Evolutionary conservation across 2,797 vertebrate genomes (phyloP).

Genomic region (Peromyscus eremicus): DNA sequence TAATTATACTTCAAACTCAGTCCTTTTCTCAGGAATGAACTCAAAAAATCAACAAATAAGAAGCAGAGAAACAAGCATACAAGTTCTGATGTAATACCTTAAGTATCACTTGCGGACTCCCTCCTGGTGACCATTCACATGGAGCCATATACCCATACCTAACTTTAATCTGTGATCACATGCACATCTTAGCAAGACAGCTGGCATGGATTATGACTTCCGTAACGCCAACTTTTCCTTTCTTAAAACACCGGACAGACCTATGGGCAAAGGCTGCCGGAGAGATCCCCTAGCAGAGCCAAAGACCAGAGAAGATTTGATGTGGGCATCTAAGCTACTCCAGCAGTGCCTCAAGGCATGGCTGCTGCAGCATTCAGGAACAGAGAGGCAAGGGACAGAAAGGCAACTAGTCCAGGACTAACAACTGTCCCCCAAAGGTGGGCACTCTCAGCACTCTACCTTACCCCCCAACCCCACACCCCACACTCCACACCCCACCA

Average conservation of each 20-base stretch:
- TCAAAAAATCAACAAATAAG: not conserved
- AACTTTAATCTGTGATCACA: not conserved
- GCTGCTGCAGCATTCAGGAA: not conserved
- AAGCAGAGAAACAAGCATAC: not conserved
- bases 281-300: not conserved
- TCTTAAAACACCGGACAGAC: not conserved
- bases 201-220: not conserved
- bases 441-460: not conserved
- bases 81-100: not conserved
- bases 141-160: not conserved
- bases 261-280: accelerated
- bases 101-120: not conserved
- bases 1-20: not conserved
- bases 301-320: not conserved
- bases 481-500: too few species aligned
- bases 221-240: not conserved
- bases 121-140: not conserved
- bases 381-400: not conserved
- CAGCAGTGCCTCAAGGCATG: accelerated
- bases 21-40: not conserved
- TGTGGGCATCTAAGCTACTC: not conserved
- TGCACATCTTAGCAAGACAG: slow-evolving; percentile 12
- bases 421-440: not conserved
- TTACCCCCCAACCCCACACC: not conserved
- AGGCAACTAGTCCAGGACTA: not conserved